Percentiles rank a stretch among this genome's conserved stretches.
These are phyloP conservation scores for Monopis laevigella DNA, from an alignment of 2,888 invertebrate species.

Conservation along the genomic window DNA sequence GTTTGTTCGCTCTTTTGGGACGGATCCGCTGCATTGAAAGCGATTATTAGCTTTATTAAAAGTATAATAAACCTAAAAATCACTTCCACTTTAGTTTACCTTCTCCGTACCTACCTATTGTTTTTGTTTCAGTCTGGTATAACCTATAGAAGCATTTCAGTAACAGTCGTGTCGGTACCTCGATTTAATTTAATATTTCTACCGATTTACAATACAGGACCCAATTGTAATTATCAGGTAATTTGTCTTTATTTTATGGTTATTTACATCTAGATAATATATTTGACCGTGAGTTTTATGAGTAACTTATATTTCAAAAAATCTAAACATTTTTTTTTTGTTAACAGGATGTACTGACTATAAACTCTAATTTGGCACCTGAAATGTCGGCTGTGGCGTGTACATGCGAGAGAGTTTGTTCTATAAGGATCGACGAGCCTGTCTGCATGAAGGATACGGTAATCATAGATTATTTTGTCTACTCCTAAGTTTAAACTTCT, in stretches of 20 bases:
- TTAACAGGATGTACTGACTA: conserved; percentile 29
- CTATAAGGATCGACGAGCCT: conserved; percentile 27
- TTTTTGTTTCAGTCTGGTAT: conserved; percentile 23
- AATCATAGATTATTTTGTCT: too few species aligned
- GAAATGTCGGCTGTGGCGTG: conserved; percentile 21
- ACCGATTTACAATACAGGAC: conserved; percentile 24
- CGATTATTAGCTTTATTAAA: too few species aligned
- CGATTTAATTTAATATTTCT: conserved; percentile 27
- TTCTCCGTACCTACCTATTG: background rate
- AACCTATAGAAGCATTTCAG: conserved; percentile 19
- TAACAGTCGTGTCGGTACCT: conserved; percentile 28
- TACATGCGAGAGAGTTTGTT: conserved; percentile 20
- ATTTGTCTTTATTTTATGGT: conserved; percentile 13
- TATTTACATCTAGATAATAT: too few species aligned
- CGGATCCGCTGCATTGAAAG: too few species aligned
- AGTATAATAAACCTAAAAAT: too few species aligned
- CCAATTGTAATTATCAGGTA: conserved; percentile 28
- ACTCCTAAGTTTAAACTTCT: too few species aligned
- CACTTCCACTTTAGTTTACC: too few species aligned
- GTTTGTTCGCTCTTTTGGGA: too few species aligned
- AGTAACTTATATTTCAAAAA: too few species aligned
- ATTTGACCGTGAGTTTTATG: too few species aligned
- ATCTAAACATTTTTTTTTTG: too few species aligned
- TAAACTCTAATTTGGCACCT: conserved; percentile 22
- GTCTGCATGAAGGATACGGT: conserved; percentile 31